Base-by-base conservation (phyloP, 2,113 vertebrate genomes). In the Scatophagus argus region DNA sequence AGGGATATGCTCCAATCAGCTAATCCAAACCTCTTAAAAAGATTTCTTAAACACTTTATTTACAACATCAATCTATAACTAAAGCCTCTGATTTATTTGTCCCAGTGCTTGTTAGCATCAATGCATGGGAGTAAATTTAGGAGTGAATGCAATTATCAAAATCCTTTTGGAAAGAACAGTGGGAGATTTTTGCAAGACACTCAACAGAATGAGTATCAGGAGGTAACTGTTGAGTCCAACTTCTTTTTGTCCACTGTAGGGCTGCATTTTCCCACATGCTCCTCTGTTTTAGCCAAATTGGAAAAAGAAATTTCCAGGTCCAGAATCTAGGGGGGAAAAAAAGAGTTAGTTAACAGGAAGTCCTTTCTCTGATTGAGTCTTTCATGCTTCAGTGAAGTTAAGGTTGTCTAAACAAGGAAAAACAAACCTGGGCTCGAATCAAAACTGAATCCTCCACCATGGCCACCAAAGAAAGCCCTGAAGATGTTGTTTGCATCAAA, bases 401-500 rank as follows among this genome's bases (percentile, higher is more conserved):
- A 47, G 1, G 4, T 52, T 10, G 8, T 17, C 4, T 17, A 1
- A 21, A 70, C 3, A 19, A 21, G 39, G 36, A 21, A 3, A 62
- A 76, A 76, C 46, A 32, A 64, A 92, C 91, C 83, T 87, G 65
- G 94, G 92, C 77, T 93, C 95, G 96, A 95, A 93, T 98, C 97
- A 51, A 98, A 99, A 84, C 93, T 97, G 92, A 95, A 99, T 87
- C 95, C 95, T 70, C 97, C 96, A 4, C 96, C 96, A n/a, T 89
- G 90, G n/a, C 96, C 96, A 0, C 97, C 96, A 0, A 99, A 99
- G 95, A 99, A 99, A 62, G 97, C 96, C 90, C 97, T 97, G 94
- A 99, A 99, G 93, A 99, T 99, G 85, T 98, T 98, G 92, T 99
- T 99, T 87, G 97, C 96, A 87, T 99, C 97, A 44, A 99, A 96